Percentiles rank a stretch among this genome's conserved stretches.
phyloP scores from a whole-genome alignment of 2,797 vertebrate genomes.

The Margarornis squamiger region DNA sequence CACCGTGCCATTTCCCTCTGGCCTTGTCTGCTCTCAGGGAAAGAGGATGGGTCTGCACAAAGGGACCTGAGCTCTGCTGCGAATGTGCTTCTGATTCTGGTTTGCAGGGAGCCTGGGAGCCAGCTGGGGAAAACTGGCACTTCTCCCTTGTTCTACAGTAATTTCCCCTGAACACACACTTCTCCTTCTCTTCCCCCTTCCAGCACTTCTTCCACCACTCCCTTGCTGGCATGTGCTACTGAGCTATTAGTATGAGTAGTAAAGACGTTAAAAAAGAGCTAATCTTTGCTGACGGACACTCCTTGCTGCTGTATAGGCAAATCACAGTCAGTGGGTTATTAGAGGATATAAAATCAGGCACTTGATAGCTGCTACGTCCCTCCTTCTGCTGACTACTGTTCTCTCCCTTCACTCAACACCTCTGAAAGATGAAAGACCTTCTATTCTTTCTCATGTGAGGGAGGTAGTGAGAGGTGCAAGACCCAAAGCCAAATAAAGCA shows the following conservation, averaged over 20 bases:
- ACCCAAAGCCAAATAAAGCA: too few relatives aligned
- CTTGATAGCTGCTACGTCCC: neutral
- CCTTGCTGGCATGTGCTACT: neutral
- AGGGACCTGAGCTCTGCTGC: neutral
- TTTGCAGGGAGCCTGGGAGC: neutral
- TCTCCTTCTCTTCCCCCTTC: neutral
- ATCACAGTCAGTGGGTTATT: neutral
- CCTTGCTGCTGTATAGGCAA: neutral
- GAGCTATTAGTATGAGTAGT: neutral
- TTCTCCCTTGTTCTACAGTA: neutral
- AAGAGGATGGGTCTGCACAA: neutral
- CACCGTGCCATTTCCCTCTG: neutral
- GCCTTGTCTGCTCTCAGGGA: neutral
- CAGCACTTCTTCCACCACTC: neutral
- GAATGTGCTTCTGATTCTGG: neutral
- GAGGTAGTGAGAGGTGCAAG: neutral
- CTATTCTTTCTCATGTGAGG: neutral
- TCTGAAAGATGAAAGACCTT: neutral
- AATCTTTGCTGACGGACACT: neutral
- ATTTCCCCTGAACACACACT: neutral
- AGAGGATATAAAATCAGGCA: neutral
- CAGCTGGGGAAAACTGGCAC: neutral
- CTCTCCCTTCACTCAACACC: neutral
- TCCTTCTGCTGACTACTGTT: neutral
- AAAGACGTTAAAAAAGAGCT: neutral